Conservation (phyloP, 2,797 vertebrate species). For the Odontamblyopus lacepedii region DNA sequence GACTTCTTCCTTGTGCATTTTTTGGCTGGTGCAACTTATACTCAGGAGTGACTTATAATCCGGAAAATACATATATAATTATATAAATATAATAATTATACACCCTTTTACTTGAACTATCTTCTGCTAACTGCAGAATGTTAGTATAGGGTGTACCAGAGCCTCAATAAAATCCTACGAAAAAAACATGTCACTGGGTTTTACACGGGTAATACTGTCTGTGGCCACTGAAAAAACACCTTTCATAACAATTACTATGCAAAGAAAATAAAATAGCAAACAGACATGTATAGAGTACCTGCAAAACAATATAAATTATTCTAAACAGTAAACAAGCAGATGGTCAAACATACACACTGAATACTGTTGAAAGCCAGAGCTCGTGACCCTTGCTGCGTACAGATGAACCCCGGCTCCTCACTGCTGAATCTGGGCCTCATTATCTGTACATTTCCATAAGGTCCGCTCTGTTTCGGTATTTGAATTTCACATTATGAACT, state of each 20-base stretch:
- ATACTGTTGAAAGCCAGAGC: background rate
- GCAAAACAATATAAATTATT: background rate
- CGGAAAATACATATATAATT: no score
- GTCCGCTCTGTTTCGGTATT: background rate
- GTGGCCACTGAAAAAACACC: background rate
- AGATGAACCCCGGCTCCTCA: background rate
- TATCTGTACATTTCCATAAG: slow-evolving; percentile 7
- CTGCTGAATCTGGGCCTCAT: slow-evolving; percentile 10
- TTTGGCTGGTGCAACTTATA: no score
- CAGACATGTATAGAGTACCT: background rate
- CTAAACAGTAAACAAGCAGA: background rate
- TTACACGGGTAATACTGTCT: no score
- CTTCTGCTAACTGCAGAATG: no score
- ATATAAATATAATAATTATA: no score
- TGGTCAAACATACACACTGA: background rate
- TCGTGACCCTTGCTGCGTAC: background rate
- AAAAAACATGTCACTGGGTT: no score
- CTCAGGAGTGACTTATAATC: no score
- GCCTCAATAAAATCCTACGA: no score
- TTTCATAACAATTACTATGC: background rate
- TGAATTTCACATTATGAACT: slow-evolving; percentile 14
- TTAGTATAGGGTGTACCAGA: background rate
- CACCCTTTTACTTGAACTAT: no score
- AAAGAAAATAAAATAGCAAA: background rate
- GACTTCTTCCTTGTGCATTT: no score